phyloP scores from a whole-genome alignment of 2,888 invertebrate species.

The Caenorhabditis doughertyi region DNA sequence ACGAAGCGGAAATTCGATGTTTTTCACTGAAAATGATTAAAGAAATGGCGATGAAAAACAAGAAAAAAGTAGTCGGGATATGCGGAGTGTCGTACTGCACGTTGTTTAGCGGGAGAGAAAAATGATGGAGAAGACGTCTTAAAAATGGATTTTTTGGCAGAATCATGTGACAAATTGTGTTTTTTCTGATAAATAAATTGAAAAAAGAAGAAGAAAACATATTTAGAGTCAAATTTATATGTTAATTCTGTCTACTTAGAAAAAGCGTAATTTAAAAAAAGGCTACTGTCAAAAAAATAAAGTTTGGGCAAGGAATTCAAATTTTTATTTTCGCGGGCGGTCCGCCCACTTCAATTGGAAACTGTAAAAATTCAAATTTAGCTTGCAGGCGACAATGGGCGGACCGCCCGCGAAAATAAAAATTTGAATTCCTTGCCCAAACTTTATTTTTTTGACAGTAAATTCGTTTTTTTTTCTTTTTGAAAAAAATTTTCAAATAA shows the following conservation, averaged over 20 bases:
- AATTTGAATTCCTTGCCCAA: too few species aligned
- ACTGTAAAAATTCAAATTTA: too few species aligned
- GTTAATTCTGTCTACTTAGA: too few species aligned
- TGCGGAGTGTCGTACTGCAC: slow-evolving; percentile 48
- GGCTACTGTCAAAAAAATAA: too few species aligned
- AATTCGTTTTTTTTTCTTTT: not conserved
- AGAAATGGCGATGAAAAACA: slow-evolving; percentile 14
- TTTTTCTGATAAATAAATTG: not conserved
- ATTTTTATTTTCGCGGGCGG: too few species aligned
- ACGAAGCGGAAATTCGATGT: slow-evolving; percentile 1
- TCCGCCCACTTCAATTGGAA: too few species aligned
- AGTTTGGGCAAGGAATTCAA: too few species aligned
- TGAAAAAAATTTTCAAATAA: not conserved
- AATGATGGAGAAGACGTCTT: not conserved
- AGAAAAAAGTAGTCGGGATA: not conserved
- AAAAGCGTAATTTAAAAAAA: too few species aligned
- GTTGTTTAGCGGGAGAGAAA: slow-evolving; percentile 14
- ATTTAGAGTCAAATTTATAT: too few species aligned
- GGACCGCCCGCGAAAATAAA: too few species aligned
- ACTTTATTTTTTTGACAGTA: not conserved
- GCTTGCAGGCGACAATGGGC: too few species aligned
- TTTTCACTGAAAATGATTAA: not conserved
- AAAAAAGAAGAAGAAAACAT: too few species aligned
- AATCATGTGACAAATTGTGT: not conserved
- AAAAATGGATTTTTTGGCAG: not conserved